Base-by-base conservation (phyloP, 2,113 vertebrate species). In the Ammodytes marinus region DNA sequence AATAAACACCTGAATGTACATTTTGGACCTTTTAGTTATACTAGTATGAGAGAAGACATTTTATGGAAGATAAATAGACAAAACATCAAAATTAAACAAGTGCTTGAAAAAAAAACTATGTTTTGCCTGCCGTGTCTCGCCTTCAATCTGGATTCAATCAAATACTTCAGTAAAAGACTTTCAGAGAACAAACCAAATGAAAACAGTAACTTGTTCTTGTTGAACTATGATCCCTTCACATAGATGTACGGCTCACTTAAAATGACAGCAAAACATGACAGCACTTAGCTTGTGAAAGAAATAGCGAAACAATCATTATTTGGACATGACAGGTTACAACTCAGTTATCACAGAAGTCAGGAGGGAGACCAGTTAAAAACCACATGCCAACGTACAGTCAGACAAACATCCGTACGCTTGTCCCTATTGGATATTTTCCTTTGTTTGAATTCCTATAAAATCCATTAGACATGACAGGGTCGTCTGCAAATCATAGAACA, bases 331-430 rank as follows among this genome's bases (percentile, higher is more conserved):
- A 64, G 35, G 8, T 74, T 63, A 82, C 68, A 73, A 85, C 68
- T 74, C 42, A 69, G 50, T 43, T n/a, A 81, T 35, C 73, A 85
- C 73, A 64, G 60, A 80, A 81, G 52, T 46, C 40, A 79, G 49
- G 57, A 90, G 64, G 66, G 61, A 74, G 42, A 76, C 4, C 59
- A 46, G 13, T 67, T 82, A 9, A 79, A 27, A 83, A 77, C 40
- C 75, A 79, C 88, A 87, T 84, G 85, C 69, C 61, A 60, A 82
- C 71, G 27, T 40, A 87, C 43, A 66, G 45, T 57, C 52, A 77
- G 45, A 77, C 35, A 88, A 52, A 79, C 65, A 74, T 46, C 9
- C 12, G 39, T 6, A 37, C 4, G 66, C 69, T n/a, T 53, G 10
- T 45, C 52, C 54, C 52, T 63, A n/a, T 27, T 67, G 52, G 14